These are phyloP conservation scores for Puma concolor DNA, from an alignment of 2,113 vertebrate species.

Conservation along the genomic window DNA sequence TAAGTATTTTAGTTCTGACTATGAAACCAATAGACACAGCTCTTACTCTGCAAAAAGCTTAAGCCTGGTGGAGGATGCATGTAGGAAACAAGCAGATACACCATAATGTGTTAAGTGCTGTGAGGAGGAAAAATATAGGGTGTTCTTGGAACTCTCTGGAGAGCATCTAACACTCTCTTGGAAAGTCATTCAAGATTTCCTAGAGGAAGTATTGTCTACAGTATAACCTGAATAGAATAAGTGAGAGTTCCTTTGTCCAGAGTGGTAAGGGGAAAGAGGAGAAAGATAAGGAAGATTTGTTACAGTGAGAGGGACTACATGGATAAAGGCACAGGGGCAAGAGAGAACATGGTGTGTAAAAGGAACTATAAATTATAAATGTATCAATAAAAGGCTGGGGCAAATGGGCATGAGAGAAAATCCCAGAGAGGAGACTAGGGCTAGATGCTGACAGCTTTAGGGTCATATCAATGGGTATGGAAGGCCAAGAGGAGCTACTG, in stretches of 20 bases:
- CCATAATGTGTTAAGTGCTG: background rate
- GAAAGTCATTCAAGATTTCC: background rate
- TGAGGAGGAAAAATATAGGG: background rate
- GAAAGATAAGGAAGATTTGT: background rate
- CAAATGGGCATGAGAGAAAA: background rate
- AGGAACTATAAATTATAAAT: background rate
- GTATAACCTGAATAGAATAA: background rate
- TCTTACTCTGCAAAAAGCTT: background rate
- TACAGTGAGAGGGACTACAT: background rate
- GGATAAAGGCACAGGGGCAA: background rate
- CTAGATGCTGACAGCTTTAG: background rate
- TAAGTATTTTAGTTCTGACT: background rate
- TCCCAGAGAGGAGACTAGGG: background rate
- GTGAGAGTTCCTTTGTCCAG: background rate
- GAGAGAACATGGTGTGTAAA: background rate
- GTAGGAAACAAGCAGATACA: background rate
- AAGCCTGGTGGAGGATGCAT: background rate
- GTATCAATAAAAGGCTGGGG: background rate
- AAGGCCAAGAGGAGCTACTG: background rate
- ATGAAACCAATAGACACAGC: background rate
- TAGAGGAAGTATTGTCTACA: background rate
- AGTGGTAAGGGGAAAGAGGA: background rate
- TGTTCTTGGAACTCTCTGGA: background rate
- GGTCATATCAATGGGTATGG: background rate
- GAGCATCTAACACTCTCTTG: background rate